These are phyloP conservation scores for Caenorhabditis imperialis DNA, from an alignment of 2,888 invertebrate species.

Conservation along the genomic window DNA sequence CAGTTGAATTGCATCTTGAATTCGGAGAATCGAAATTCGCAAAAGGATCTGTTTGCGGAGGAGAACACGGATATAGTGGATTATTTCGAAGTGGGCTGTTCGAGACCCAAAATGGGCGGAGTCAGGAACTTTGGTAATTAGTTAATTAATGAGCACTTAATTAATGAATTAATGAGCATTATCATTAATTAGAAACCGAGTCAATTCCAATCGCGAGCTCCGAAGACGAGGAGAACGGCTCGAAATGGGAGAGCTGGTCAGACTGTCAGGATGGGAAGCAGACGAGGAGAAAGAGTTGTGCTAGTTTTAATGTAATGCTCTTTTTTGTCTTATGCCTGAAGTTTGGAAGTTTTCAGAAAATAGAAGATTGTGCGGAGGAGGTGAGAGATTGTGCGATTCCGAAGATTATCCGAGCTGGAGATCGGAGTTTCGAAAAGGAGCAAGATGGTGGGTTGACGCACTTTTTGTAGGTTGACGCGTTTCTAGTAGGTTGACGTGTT, in stretches of 20 bases:
- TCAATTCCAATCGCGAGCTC: background rate
- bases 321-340: background rate
- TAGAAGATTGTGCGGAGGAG: slow-evolving; percentile 54
- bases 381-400: slow-evolving; percentile 31
- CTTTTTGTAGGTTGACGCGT: too few species aligned
- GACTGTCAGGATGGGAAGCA: slow-evolving; percentile 66
- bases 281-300: slow-evolving; percentile 55
- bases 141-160: background rate
- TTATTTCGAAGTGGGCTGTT: slow-evolving; percentile 76
- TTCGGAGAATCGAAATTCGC: slow-evolving; percentile 74
- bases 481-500: too few species aligned
- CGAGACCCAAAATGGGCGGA: slow-evolving; percentile 22
- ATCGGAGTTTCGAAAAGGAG: too few species aligned
- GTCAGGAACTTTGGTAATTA: slow-evolving; percentile 38
- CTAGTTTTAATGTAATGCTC: slow-evolving; percentile 46
- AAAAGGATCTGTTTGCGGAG: slow-evolving; percentile 72
- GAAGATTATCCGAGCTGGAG: slow-evolving; percentile 15
- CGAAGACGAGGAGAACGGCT: slow-evolving; percentile 39
- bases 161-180: background rate
- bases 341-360: slow-evolving; percentile 30
- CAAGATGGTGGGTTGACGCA: too few species aligned
- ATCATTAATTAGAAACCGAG: too few species aligned
- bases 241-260: slow-evolving; percentile 56
- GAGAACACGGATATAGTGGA: slow-evolving; percentile 78
- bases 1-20: slow-evolving; percentile 78